Percentiles rank a stretch among this genome's conserved stretches.
These are phyloP conservation scores for Eutolmus rufibarbis DNA, from an alignment of 2,888 invertebrate species.

Conservation along the genomic window DNA sequence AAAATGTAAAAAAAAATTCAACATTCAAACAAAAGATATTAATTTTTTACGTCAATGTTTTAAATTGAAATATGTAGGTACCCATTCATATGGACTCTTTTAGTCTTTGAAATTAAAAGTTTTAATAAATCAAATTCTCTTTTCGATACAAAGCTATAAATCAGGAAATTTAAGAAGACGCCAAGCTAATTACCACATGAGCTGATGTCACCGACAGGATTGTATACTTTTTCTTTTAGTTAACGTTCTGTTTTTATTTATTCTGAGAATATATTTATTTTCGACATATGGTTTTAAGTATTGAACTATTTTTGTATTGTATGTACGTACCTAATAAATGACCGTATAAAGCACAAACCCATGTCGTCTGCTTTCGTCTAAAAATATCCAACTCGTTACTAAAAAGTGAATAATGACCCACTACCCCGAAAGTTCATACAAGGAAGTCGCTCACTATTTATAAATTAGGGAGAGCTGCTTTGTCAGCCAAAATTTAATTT, in stretches of 20 bases:
- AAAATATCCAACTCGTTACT: not conserved
- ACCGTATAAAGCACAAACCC: not conserved
- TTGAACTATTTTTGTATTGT: not conserved
- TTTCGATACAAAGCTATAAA: not conserved
- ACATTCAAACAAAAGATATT: too few species aligned
- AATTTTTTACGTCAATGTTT: too few species aligned
- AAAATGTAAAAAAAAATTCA: too few species aligned
- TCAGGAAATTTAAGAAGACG: not conserved
- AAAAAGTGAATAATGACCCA: not conserved
- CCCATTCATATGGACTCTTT: not conserved
- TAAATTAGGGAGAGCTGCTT: not conserved
- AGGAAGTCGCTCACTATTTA: not conserved
- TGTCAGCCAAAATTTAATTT: not conserved
- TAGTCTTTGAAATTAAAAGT: not conserved
- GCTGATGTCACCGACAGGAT: not conserved
- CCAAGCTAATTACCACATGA: not conserved
- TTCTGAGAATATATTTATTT: too few species aligned
- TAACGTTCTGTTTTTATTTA: too few species aligned
- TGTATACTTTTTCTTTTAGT: too few species aligned
- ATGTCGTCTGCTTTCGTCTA: not conserved
- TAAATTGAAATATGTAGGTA: too few species aligned
- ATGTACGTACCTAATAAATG: not conserved
- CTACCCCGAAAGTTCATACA: not conserved
- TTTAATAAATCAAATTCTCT: not conserved
- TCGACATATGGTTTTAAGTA: not conserved